Base-by-base conservation (phyloP, 2,888 invertebrate genomes). In the Dorcus hopei region DNA sequence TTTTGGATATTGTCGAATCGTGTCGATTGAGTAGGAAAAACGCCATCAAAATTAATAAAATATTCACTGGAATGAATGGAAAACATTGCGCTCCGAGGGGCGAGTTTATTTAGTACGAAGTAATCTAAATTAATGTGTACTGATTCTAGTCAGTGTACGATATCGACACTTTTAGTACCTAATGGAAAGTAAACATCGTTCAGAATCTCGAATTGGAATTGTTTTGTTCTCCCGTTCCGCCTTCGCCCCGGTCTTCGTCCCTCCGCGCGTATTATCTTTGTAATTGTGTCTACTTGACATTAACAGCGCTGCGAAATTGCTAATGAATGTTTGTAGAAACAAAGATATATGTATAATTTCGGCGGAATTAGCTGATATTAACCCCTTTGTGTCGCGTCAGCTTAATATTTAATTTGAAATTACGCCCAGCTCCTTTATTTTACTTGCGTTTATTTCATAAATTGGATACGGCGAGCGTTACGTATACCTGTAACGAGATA, bases 121-220 rank as follows among this genome's bases (percentile, higher is more conserved):
- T 73, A 74, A 74, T 74, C 71, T 73, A 74, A 74, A 74, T 73
- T 74, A 73, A 73, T 73, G 72, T 70, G 73, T 72, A 71, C 70
- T 68, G 73, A 74, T 74, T 74, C 70, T 70, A 72, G 72, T 70
- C 67, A 70, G 72, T 70, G 70, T 69, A 66, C 70, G 72, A 72
- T 73, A 76, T 74, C 75, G 75, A 74, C 76, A 75, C 76, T 75
- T 74, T 74, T 73, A 75, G 71, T 69, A 73, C 72, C 72, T 75
- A 75, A 75, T 75, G 75, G 73, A 75, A 76, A 75, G 76, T 74
- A 75, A 76, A 76, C 75, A 76, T 71, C 69, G 72, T 72, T 70
- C 69, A 70, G 72, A 70, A 74, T 72, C 70, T 68, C 69, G 66
- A 74, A 74, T 73, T 71, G 74, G 72, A 74, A 74, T 72, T 73